Evolutionary conservation across 2,888 invertebrate genomes (phyloP).

Genomic region (Agrochola macilenta): DNA sequence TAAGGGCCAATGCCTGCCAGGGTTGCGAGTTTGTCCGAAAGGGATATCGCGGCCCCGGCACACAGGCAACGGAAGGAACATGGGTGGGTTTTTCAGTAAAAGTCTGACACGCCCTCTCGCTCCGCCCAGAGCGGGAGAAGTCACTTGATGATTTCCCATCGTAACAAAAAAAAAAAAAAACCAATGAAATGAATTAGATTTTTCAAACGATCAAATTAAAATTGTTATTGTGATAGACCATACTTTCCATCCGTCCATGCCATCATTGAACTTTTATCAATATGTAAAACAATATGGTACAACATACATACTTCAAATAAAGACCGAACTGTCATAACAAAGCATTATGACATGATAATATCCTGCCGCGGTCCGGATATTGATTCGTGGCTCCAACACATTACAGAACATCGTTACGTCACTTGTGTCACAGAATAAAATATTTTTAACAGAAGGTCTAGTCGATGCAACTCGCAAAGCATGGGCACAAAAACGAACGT

Average conservation of each 20-base stretch:
- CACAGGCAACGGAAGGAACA: too few relatives aligned
- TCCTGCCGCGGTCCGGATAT: conserved; percentile 67
- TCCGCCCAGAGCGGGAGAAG: too few relatives aligned
- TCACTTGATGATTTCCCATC: too few relatives aligned
- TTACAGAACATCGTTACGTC: conserved; percentile 35
- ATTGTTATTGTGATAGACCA: background rate
- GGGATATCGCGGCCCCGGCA: too few relatives aligned
- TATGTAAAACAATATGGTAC: background rate
- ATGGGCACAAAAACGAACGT: too few relatives aligned
- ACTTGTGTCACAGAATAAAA: conserved; percentile 17
- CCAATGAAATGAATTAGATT: background rate
- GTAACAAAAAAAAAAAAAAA: too few relatives aligned
- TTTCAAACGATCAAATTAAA: background rate
- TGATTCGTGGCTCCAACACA: conserved; percentile 56
- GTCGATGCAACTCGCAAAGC: background rate
- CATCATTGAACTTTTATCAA: background rate
- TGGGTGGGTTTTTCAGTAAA: too few relatives aligned
- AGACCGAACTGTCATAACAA: conserved; percentile 42
- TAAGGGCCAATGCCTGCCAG: too few relatives aligned
- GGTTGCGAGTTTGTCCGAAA: too few relatives aligned
- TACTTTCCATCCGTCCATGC: too few relatives aligned
- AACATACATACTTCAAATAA: background rate
- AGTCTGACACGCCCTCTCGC: too few relatives aligned
- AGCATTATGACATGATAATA: conserved; percentile 67
- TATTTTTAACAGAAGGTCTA: conserved; percentile 17